A percentile compares a stretch with the other conserved stretches of the same genome.
These are phyloP conservation scores for Tipula confusa DNA, from an alignment of 2,888 invertebrate genomes.

Conservation along the genomic window DNA sequence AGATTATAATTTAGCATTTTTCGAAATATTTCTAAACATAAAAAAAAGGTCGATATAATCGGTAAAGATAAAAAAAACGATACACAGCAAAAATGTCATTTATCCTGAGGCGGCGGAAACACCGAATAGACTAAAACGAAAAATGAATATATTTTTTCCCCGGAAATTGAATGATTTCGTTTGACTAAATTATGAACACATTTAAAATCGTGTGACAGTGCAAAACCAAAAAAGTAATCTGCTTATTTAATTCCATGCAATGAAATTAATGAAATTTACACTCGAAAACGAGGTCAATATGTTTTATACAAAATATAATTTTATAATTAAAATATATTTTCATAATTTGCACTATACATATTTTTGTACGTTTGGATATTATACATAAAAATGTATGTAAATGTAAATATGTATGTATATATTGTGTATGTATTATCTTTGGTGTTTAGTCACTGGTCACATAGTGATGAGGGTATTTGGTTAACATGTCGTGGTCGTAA, in stretches of 20 bases:
- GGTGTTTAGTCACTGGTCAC: too few species aligned
- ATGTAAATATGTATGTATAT: too few species aligned
- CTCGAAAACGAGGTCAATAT: background rate
- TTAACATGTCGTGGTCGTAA: too few species aligned
- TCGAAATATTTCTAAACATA: background rate
- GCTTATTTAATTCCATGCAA: background rate
- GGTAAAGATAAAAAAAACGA: background rate
- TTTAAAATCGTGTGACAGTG: background rate
- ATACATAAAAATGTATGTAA: background rate
- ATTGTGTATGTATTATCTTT: too few species aligned
- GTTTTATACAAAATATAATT: background rate
- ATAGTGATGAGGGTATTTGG: too few species aligned
- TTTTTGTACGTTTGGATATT: background rate
- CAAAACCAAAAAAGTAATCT: background rate
- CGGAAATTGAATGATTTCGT: constrained; percentile 12
- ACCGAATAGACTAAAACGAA: background rate
- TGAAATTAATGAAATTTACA: background rate
- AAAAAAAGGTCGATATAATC: background rate
- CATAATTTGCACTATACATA: background rate
- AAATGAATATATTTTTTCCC: background rate
- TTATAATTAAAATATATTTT: background rate
- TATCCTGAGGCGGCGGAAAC: background rate
- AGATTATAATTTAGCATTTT: background rate
- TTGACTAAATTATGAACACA: background rate
- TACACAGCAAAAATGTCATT: background rate